phyloP scores from a whole-genome alignment of 2,797 vertebrate genomes.

The Melanotaenia trifasciata region DNA sequence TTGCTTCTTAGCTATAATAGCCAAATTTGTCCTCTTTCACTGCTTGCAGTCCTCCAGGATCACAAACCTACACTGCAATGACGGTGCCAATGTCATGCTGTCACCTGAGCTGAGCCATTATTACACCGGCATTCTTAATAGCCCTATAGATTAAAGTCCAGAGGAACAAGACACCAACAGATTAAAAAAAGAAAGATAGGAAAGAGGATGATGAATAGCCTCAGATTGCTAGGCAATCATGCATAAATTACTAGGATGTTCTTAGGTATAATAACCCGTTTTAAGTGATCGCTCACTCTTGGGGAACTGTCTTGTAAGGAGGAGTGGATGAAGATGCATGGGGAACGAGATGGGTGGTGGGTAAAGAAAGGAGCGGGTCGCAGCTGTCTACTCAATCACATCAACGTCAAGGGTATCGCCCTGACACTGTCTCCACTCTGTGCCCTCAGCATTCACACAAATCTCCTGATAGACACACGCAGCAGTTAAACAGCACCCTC shows the following conservation, averaged over 20 bases:
- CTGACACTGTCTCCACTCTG: slow-evolving; percentile 79
- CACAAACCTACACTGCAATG: slow-evolving; percentile 61
- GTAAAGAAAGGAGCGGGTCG: slow-evolving; percentile 70
- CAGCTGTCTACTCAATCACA: slow-evolving; percentile 82
- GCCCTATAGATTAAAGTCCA: slow-evolving; percentile 84
- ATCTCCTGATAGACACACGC: slow-evolving; percentile 77
- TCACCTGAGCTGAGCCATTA: slow-evolving; percentile 78
- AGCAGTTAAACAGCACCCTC: slow-evolving; percentile 65
- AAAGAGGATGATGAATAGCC: slow-evolving; percentile 83
- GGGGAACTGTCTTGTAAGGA: slow-evolving; percentile 56
- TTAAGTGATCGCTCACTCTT: slow-evolving; percentile 77
- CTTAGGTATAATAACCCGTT: slow-evolving; percentile 82
- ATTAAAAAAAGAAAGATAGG: slow-evolving; percentile 85
- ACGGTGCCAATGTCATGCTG: slow-evolving; percentile 77
- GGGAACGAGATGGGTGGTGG: slow-evolving; percentile 58
- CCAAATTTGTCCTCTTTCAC: slow-evolving; percentile 23
- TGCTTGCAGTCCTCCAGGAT: slow-evolving; percentile 39
- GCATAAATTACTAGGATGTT: slow-evolving; percentile 85
- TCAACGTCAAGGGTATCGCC: slow-evolving; percentile 84
- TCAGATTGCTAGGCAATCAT: slow-evolving; percentile 82
- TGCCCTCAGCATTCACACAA: slow-evolving; percentile 76
- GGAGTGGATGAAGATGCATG: slow-evolving; percentile 40
- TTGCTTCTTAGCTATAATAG: slow-evolving; percentile 33
- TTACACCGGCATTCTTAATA: slow-evolving; percentile 80
- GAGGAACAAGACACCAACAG: slow-evolving; percentile 81